Evolutionary conservation across 2,797 vertebrate genomes (phyloP), one percentile per base, ranked within the genome.

Genomic region (Xenopus petersii): DNA sequence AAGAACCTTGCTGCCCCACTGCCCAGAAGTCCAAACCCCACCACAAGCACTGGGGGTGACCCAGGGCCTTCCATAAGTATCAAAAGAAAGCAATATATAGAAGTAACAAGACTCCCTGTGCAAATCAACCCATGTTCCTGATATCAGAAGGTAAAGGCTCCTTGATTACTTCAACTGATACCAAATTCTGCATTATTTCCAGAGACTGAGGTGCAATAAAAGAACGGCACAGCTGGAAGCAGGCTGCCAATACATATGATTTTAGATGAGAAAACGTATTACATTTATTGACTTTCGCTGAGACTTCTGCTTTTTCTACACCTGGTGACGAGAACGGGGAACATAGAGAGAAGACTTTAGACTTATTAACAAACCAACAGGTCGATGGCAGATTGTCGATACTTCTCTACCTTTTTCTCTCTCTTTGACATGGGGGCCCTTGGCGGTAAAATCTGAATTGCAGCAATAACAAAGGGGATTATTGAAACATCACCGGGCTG

Each of bases 281-380:
- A 54, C 62, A 24, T 59, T 70, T 76, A 77, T 77, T 72, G 75
- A 71, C 75, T 67, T 62, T 61, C 12, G 51, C 12, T 15, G 26
- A 24, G 55, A 6, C 67, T 48, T 48, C 21, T 10, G 49, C 24
- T 58, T 60, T n/a, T 24, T 47, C 15, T 33, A 33, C 42, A 75
- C 67, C 63, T 33, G 60, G 51, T 24, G 47, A 4, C 15, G 5
- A 47, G 61, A 70, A 49, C 59, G 17, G 62, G 42, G 64, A 65
- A 58, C 47, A 67, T 46, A 33, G 42, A 77, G 69, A 72, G 36
- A 64, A 72, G 58, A 77, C 69, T 71, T 42, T 66, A 67, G 26
- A 67, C 56, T 77, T 77, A 77, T 67, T 77, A 77, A 67, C 64
- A 67, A 67, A 71, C 70, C 75, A 62, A 62, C 56, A 56, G 64